Conservation (phyloP, 2,888 invertebrate species). For the Acleris literana region DNA sequence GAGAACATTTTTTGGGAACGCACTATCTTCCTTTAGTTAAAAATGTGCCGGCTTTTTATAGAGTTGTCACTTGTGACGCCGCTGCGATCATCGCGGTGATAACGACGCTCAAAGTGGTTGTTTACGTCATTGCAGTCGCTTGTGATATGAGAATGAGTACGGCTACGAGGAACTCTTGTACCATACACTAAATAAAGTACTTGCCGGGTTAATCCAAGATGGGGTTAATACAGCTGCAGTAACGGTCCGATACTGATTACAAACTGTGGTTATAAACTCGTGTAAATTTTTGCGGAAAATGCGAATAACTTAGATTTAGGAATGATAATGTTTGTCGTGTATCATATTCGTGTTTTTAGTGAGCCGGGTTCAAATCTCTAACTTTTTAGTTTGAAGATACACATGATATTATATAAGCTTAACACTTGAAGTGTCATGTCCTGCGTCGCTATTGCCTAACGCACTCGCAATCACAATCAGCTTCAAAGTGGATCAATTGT, state of each 20-base stretch:
- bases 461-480: no score
- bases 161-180: slow-evolving; percentile 19
- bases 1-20: slow-evolving; percentile 25
- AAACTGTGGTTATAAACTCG: slow-evolving; percentile 28
- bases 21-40: slow-evolving; percentile 18
- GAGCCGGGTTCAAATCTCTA: no score
- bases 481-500: no score
- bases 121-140: slow-evolving; percentile 30
- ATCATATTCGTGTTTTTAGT: no score
- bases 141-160: slow-evolving; percentile 31
- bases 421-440: no score
- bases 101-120: slow-evolving; percentile 25
- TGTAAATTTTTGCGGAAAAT: slow-evolving; percentile 27
- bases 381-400: no score
- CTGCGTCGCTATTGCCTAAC: no score
- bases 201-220: slow-evolving; percentile 23
- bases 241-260: slow-evolving; percentile 32
- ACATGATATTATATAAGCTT: no score
- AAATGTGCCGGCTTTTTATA: slow-evolving; percentile 25
- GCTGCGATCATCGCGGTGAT: slow-evolving; percentile 22
- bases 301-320: slow-evolving; percentile 14
- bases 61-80: slow-evolving; percentile 24
- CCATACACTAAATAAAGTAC: slow-evolving; percentile 24
- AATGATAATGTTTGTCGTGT: no score
- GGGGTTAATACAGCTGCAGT: slow-evolving; percentile 23